Evolutionary conservation across 2,888 invertebrate species (phyloP), one percentile per base, ranked within the genome.

Genomic region (Macaria liturata): DNA sequence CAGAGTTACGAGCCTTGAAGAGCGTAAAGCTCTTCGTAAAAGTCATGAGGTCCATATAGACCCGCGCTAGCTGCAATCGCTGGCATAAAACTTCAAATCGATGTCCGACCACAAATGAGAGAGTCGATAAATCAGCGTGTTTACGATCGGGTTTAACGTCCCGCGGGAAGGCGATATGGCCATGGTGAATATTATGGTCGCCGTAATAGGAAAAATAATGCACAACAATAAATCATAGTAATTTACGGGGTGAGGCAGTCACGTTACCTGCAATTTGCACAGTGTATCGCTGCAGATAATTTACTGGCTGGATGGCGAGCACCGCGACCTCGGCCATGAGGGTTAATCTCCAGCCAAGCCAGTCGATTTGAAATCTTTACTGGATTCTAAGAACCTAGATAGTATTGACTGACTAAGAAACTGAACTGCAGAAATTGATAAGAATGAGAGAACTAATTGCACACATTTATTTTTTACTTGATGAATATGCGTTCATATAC

Each of bases 81-180:
- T 51, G 66, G 65, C 69, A 80, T 77, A 77, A 78, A 74, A 76
- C 73, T 75, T 72, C 66, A 75, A 80, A 80, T 80, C 74, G 71
- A 70, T 73, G 76, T 74, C 71, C 72, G 69, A 71, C 67, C 78
- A 70, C 74, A 76, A 77, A 78, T 74, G 70, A 72, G 68, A 69
- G 53, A 63, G 59, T 62, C 71, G 64, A 76, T 86, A 85, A 82
- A 83, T 85, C 82, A 80, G 67, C 68, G 51, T 69, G 73, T 85
- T 86, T 84, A 87, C 77, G 81, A 80, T 69, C 62, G 65, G 60
- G 65, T 66, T 66, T 66, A 65, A 70, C 69, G 67, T 76, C 74
- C 72, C 69, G 57, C 61, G 68, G 69, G 73, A 76, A 72, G 65
- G 61, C 61, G 63, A 65, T 65, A 57, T 56, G 68, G 69, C 59